Evolutionary conservation across 1,140 invertebrate genomes (phyloP).

Genomic region (Lordiphosa stackelbergi): DNA sequence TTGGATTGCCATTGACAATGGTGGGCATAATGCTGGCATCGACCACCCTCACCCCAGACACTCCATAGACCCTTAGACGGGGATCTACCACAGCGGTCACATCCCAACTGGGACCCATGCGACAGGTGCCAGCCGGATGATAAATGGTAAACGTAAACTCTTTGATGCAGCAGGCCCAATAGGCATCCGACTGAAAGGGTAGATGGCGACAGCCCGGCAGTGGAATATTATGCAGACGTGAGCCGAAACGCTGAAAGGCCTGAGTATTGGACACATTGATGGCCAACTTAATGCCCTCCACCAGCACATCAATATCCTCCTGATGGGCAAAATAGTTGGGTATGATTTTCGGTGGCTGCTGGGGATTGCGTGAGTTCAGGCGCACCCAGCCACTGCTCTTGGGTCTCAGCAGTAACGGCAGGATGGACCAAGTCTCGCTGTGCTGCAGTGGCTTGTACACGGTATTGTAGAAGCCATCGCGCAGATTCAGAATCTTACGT

Average conservation of each 20-base stretch:
- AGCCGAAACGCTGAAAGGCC: slow-evolving; percentile 89
- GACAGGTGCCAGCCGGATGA: slow-evolving; percentile 90
- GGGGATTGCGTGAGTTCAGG: slow-evolving; percentile 87
- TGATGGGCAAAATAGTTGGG: slow-evolving; percentile 93
- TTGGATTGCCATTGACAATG: slow-evolving; percentile 89
- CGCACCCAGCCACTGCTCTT: slow-evolving; percentile 89
- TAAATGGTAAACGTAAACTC: slow-evolving; percentile 92
- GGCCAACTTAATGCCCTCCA: slow-evolving; percentile 90
- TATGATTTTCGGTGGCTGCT: slow-evolving; percentile 90
- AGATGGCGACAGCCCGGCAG: slow-evolving; percentile 88
- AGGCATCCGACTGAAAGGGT: slow-evolving; percentile 86
- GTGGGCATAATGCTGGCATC: slow-evolving; percentile 89
- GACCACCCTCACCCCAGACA: slow-evolving; percentile 84
- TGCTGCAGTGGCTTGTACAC: slow-evolving; percentile 89
- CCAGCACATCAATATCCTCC: slow-evolving; percentile 85
- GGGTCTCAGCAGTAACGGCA: slow-evolving; percentile 88
- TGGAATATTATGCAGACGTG: slow-evolving; percentile 85
- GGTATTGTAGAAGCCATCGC: slow-evolving; percentile 89
- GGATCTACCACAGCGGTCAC: slow-evolving; percentile 89
- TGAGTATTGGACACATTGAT: slow-evolving; percentile 87
- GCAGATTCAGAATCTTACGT: slow-evolving; percentile 85
- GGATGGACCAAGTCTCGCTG: slow-evolving; percentile 89
- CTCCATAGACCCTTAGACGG: slow-evolving; percentile 84
- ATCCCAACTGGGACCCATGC: slow-evolving; percentile 89
- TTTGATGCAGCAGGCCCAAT: slow-evolving; percentile 87